phyloP scores from a whole-genome alignment of 2,113 vertebrate genomes.

The Hippocampus zosterae region DNA sequence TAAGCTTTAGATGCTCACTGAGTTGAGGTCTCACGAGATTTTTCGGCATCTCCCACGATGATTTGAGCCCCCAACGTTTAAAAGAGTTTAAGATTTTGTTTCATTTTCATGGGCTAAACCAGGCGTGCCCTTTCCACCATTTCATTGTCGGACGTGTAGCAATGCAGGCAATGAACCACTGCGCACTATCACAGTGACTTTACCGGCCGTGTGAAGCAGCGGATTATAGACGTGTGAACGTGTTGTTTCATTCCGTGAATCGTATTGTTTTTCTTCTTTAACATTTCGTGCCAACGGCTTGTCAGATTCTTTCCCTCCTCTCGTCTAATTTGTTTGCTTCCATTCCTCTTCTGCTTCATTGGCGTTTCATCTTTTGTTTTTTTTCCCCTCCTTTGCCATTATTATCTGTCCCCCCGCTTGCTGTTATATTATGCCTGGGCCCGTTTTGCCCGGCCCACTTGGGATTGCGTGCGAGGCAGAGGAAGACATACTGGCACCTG shows the following conservation, averaged over 20 bases:
- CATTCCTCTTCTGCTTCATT: conserved; percentile 22
- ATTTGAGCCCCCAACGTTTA: too few relatives aligned
- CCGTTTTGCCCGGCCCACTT: conserved; percentile 20
- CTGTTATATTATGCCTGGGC: conserved; percentile 11
- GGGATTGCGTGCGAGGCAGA: conserved; percentile 42
- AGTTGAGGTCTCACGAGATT: too few relatives aligned
- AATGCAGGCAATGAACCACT: not conserved
- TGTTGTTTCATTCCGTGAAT: not conserved
- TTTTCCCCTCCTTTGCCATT: not conserved
- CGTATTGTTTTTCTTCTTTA: not conserved
- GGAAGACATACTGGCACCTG: conserved; percentile 51
- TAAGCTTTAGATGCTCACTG: too few relatives aligned
- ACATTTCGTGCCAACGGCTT: not conserved
- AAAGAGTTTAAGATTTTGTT: not conserved
- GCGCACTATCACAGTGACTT: not conserved
- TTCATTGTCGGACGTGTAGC: not conserved
- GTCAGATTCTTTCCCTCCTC: not conserved
- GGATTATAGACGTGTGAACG: not conserved
- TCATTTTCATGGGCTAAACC: not conserved
- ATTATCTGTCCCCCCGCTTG: conserved; percentile 3
- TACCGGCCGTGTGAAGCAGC: not conserved
- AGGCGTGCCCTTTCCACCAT: not conserved
- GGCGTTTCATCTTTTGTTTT: conserved; percentile 1
- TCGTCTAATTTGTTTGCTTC: conserved; percentile 7
- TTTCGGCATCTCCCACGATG: too few relatives aligned